Percentiles rank a stretch among this genome's conserved stretches.
These are phyloP conservation scores for Drosophila ustulata DNA, from an alignment of 2,888 invertebrate species.

Conservation along the genomic window DNA sequence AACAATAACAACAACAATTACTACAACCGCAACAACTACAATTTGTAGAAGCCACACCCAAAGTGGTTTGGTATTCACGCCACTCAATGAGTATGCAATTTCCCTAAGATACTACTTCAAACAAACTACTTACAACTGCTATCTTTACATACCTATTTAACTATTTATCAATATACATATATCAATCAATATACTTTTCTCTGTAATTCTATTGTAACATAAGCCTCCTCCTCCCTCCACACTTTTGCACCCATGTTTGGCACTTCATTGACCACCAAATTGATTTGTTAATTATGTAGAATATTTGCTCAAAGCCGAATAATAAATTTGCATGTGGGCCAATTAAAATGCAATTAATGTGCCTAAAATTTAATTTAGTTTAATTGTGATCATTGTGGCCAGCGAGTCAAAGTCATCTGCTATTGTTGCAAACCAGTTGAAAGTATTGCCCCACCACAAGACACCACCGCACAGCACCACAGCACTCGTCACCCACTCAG, in stretches of 20 bases:
- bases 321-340: conserved; percentile 53
- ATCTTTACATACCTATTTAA: conserved; percentile 26
- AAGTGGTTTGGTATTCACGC: conserved; percentile 84
- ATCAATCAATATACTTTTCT: conserved; percentile 7
- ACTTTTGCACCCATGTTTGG: conserved; percentile 30
- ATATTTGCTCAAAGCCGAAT: conserved; percentile 42
- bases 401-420: conserved; percentile 25
- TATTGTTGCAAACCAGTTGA: conserved; percentile 30
- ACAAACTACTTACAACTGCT: conserved; percentile 30
- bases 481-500: conserved; percentile 23
- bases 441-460: conserved; percentile 22
- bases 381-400: conserved; percentile 49
- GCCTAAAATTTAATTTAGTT: conserved; percentile 66
- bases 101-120: conserved; percentile 33
- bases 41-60: conserved; percentile 72
- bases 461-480: conserved; percentile 18
- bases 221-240: not conserved
- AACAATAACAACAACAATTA: conserved; percentile 48
- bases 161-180: conserved; percentile 7
- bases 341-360: conserved; percentile 73
- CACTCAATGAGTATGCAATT: conserved; percentile 84
- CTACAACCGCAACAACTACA: conserved; percentile 57
- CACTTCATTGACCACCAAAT: conserved; percentile 59
- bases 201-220: conserved; percentile 23
- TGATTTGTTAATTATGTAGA: conserved; percentile 69